Evolutionary conservation across 2,888 invertebrate species (phyloP).

Genomic region (Chaetogeoica ovagalla): DNA sequence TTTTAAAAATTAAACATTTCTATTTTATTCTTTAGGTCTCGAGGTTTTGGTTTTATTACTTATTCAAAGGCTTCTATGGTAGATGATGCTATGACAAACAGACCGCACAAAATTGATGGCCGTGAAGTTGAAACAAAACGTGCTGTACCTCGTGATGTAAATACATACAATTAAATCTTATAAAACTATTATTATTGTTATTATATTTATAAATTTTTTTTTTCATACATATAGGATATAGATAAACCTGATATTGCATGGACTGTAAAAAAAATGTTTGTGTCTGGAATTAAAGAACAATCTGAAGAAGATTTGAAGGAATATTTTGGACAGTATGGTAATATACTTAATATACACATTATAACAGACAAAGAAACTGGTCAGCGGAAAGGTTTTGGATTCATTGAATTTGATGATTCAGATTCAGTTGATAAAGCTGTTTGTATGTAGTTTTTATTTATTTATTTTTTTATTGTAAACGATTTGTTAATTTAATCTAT

Average conservation of each 20-base stretch:
- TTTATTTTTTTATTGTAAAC: neutral
- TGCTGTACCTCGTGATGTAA: slow-evolving; percentile 81
- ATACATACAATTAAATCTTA: slow-evolving; percentile 52
- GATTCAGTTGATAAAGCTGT: slow-evolving; percentile 96
- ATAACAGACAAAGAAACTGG: slow-evolving; percentile 91
- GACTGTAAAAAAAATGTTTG: slow-evolving; percentile 91
- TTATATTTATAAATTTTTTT: neutral
- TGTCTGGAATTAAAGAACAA: slow-evolving; percentile 90
- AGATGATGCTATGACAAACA: slow-evolving; percentile 81
- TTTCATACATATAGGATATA: slow-evolving; percentile 68
- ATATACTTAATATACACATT: slow-evolving; percentile 78
- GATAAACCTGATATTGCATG: slow-evolving; percentile 89
- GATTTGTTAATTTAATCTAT: slow-evolving; percentile 39
- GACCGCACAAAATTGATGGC: slow-evolving; percentile 68
- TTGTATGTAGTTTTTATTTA: slow-evolving; percentile 68
- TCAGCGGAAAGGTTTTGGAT: slow-evolving; percentile 92
- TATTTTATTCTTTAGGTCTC: slow-evolving; percentile 67
- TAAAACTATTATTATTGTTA: neutral
- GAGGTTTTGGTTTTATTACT: slow-evolving; percentile 98
- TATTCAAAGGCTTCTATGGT: slow-evolving; percentile 92
- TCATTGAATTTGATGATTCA: slow-evolving; percentile 95
- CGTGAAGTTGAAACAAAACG: slow-evolving; percentile 94
- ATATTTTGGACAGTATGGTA: slow-evolving; percentile 81
- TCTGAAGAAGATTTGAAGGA: slow-evolving; percentile 84
- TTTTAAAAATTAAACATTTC: neutral